Evolutionary conservation across 2,113 vertebrate species (phyloP).

Genomic region (Hyla sarda): DNA sequence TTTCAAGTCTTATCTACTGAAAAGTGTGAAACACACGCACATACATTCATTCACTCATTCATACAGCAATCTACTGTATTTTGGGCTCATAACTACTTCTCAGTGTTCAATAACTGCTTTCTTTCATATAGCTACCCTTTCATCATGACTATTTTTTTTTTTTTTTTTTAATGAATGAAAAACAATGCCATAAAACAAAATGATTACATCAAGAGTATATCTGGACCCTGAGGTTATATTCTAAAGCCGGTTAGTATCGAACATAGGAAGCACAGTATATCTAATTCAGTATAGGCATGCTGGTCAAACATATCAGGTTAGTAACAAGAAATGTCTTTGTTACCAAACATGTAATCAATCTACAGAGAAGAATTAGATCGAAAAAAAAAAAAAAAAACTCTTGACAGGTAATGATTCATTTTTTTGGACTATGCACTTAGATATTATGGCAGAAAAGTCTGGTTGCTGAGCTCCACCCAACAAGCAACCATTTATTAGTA

Average conservation of each 20-base stretch:
- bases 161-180: constrained; percentile 7
- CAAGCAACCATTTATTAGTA: too few species aligned
- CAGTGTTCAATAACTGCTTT: constrained; percentile 18
- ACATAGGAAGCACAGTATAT: constrained; percentile 21
- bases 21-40: neutral
- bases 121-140: neutral
- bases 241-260: constrained; percentile 1
- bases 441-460: neutral
- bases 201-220: constrained; percentile 9
- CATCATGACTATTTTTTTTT: neutral
- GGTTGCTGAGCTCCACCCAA: neutral
- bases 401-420: constrained; percentile 17
- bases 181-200: constrained; percentile 18
- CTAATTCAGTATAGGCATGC: neutral
- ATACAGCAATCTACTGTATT: constrained; percentile 3
- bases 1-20: too few species aligned
- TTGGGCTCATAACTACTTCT: neutral
- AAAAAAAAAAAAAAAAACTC: constrained; percentile 14
- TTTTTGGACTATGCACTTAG: neutral
- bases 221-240: neutral
- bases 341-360: constrained; percentile 49
- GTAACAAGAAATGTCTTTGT: constrained; percentile 54
- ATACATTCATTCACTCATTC: neutral
- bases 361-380: constrained; percentile 15
- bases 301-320: neutral